Conservation (phyloP, 2,797 vertebrate species). For the Danio albolineatus region DNA sequence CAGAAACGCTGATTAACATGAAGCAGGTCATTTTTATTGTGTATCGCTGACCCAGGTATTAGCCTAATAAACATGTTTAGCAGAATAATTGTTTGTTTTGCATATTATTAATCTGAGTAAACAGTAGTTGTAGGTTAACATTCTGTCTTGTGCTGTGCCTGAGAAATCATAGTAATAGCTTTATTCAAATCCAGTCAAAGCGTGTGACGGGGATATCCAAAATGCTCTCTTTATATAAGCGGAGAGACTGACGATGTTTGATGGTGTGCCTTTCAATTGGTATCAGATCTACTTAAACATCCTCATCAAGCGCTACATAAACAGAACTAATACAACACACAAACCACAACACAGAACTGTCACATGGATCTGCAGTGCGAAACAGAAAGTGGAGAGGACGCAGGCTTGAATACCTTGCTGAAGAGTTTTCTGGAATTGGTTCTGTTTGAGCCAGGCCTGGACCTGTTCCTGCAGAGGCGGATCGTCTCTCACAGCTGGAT, state of each 20-base stretch:
- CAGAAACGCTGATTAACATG: background rate
- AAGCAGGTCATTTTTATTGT: background rate
- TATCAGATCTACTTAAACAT: slow-evolving; percentile 15
- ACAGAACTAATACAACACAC: slow-evolving; percentile 3
- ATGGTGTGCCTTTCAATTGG: background rate
- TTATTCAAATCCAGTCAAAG: background rate
- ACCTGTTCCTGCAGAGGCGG: slow-evolving; percentile 85
- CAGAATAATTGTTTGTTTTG: background rate
- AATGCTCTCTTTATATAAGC: background rate
- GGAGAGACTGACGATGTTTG: background rate
- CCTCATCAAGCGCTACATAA: background rate
- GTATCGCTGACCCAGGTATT: background rate
- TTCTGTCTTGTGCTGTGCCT: background rate
- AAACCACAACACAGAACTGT: slow-evolving; percentile 13
- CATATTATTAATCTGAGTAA: background rate
- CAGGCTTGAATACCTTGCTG: slow-evolving; percentile 84
- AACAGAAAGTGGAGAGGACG: slow-evolving; percentile 1
- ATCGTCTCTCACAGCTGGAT: slow-evolving; percentile 87
- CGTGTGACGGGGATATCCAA: background rate
- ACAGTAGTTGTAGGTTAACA: background rate
- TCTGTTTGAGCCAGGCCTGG: slow-evolving; percentile 88
- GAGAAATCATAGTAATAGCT: background rate
- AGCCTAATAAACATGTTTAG: background rate
- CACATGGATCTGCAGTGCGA: background rate
- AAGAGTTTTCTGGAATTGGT: slow-evolving; percentile 90